Conservation (phyloP, 2,113 vertebrate genomes). For the Delphinus delphis region DNA sequence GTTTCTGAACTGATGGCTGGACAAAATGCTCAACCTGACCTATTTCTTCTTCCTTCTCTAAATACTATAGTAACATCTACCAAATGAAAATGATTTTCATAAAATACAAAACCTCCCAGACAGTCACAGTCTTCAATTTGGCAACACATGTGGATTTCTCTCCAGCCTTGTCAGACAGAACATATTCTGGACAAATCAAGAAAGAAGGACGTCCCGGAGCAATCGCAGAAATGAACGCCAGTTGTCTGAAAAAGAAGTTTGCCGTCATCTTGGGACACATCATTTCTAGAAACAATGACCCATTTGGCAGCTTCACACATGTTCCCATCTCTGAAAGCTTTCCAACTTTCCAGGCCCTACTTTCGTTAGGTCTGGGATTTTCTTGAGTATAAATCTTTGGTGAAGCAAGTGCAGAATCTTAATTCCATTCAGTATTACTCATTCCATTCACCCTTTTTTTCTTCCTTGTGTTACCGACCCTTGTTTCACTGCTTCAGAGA, state of each 20-base stretch:
- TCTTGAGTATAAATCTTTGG: slow-evolving; percentile 57
- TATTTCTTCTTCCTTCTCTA: neutral
- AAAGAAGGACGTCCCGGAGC: slow-evolving; percentile 51
- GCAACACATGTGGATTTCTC: neutral
- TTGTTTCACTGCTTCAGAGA: slow-evolving; percentile 1
- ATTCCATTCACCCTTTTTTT: slow-evolving; percentile 52
- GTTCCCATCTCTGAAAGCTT: slow-evolving; percentile 74
- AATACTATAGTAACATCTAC: neutral
- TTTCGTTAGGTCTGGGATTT: slow-evolving; percentile 82
- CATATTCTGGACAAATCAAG: slow-evolving; percentile 55
- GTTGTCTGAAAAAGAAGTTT: slow-evolving; percentile 81
- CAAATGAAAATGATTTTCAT: neutral
- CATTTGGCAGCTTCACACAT: slow-evolving; percentile 84
- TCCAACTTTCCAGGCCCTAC: slow-evolving; percentile 75
- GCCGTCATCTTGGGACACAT: slow-evolving; percentile 82
- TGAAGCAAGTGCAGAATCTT: slow-evolving; percentile 62
- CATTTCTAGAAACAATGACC: slow-evolving; percentile 86
- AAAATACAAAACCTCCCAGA: neutral
- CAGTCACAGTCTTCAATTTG: neutral
- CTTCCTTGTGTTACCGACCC: slow-evolving; percentile 12
- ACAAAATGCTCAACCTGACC: neutral
- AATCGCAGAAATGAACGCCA: slow-evolving; percentile 72
- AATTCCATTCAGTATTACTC: slow-evolving; percentile 67
- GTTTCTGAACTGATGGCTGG: neutral
- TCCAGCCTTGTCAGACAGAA: slow-evolving; percentile 41